A percentile compares a stretch with the other conserved stretches of the same genome.
Conservation (phyloP, 2,797 vertebrate genomes). For the Enteromius thamalakanensis region DNA sequence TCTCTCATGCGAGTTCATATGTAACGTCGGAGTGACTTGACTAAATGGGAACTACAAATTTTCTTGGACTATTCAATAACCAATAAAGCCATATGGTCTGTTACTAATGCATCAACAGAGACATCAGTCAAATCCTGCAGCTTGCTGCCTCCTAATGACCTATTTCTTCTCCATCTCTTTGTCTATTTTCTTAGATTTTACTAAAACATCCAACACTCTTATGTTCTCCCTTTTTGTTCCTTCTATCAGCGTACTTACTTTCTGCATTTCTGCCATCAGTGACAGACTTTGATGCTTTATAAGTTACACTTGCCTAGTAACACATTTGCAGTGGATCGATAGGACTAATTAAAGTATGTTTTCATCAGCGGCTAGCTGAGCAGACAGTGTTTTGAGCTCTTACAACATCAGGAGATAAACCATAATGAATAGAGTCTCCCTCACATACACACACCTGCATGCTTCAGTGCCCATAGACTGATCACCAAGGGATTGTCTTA, state of each 20-base stretch:
- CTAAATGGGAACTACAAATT: neutral
- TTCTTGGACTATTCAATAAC: constrained; percentile 6
- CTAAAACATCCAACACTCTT: neutral
- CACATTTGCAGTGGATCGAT: constrained; percentile 47
- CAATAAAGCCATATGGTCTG: constrained; percentile 23
- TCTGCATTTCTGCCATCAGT: neutral
- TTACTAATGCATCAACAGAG: neutral
- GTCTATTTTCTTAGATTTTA: neutral
- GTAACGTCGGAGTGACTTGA: too few relatives aligned
- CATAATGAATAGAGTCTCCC: constrained; percentile 31
- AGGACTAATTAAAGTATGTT: constrained; percentile 56
- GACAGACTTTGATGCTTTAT: neutral
- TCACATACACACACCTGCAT: constrained; percentile 9
- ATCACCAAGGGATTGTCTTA: constrained; percentile 26
- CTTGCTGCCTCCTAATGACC: neutral
- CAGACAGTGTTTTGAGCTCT: constrained; percentile 46
- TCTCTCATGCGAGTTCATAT: too few relatives aligned
- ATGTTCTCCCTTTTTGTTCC: neutral
- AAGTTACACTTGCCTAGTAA: neutral
- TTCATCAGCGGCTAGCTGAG: constrained; percentile 46
- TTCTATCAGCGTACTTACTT: neutral
- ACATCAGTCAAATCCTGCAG: neutral
- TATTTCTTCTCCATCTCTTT: neutral
- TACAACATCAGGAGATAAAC: constrained; percentile 36
- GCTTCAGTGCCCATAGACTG: constrained; percentile 7